Base-by-base conservation (phyloP, 2,888 invertebrate species). In the Dasypogon diadema region DNA sequence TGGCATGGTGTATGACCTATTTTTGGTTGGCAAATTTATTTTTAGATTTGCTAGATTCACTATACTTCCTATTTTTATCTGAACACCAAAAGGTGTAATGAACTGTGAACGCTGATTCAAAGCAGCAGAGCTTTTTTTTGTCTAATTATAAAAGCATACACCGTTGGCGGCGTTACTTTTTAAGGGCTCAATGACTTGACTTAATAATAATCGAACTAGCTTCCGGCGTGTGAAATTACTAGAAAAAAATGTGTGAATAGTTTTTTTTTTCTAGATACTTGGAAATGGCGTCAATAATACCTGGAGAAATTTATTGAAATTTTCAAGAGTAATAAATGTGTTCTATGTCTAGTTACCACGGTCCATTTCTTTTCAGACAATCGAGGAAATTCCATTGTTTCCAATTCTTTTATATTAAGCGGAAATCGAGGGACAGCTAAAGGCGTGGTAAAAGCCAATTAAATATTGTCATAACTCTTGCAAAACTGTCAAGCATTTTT, bases 41-140 rank as follows among this genome's bases (percentile, higher is more conserved):
- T 60, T 60, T 60, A 60, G 60, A 16, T 37, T 60, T 12, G 60
- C 18, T 30, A 30, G 34, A 60, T 21, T 34, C 18, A n/a, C 21
- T n/a, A 37, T 37, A 37, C 60, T 60, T 60, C 37, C 60, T 60
- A 60, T 60, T 60, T 60, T 60, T 60, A 37, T 34, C 8, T 42
- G 37, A 4, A 18, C 37, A 30, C 18, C 60, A 21, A 60, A 30
- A 60, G 60, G 60, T 21, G 60, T 60, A 60, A 60, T 37, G 60
- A 60, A 60, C 60, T 37, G 60, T 42, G 42, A 3, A n/a, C n/a
- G n/a, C n/a, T n/a, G n/a, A n/a, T 8, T 30, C 30, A 30, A 30
- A 14, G 12, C 55, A 26, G 24, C 22, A 55, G 22, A 55, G 24
- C 55, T 55, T 21, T 55, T n/a, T 55, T 55, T 24, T 26, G n/a